phyloP scores from a whole-genome alignment of 2,113 vertebrate genomes.

The Cynocephalus volans region DNA sequence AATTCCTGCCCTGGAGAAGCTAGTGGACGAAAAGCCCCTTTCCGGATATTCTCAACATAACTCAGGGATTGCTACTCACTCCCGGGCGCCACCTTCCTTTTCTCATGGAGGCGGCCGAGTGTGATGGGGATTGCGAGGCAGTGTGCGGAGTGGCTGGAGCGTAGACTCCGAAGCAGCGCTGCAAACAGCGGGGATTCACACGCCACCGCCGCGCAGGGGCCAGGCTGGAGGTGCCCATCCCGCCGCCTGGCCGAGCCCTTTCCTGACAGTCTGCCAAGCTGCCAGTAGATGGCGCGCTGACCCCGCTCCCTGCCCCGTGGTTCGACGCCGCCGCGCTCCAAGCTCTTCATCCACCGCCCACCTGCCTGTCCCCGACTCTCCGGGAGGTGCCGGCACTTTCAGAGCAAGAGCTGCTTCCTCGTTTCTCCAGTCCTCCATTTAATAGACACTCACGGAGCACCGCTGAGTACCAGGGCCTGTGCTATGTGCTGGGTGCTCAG shows the following conservation, averaged over 20 bases:
- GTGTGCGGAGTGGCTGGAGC: neutral
- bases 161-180: fast-evolving
- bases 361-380: neutral
- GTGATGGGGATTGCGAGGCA: neutral
- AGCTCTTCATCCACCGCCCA: fast-evolving
- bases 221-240: neutral
- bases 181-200: neutral
- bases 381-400: fast-evolving
- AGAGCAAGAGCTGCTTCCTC: neutral
- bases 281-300: constrained; percentile 86
- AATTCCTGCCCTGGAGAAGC: neutral
- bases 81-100: neutral
- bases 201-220: too few species aligned
- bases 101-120: neutral
- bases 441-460: neutral
- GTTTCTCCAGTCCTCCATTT: neutral
- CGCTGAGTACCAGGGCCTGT: neutral
- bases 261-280: neutral
- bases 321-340: fast-evolving
- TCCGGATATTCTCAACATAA: neutral
- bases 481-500: neutral
- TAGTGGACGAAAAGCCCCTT: neutral
- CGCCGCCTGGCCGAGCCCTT: fast-evolving
- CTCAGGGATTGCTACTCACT: neutral
- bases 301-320: neutral